Percentiles rank a stretch among this genome's conserved stretches.
Conservation (phyloP, 2,888 invertebrate species). For the Hedya salicella region DNA sequence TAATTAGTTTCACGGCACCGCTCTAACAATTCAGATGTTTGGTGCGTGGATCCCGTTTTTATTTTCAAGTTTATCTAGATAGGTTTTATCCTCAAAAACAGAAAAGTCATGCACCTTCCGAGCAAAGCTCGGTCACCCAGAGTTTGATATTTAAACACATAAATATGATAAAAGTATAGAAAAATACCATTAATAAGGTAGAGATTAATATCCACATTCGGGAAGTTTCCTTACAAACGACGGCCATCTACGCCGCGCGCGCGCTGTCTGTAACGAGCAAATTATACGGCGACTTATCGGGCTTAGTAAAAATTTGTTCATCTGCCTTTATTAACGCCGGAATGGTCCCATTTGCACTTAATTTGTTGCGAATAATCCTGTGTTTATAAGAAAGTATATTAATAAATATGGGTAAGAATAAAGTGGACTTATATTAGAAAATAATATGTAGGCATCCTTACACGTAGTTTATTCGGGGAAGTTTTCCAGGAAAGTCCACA, state of each 20-base stretch:
- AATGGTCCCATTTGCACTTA: constrained; percentile 42
- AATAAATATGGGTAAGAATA: constrained; percentile 7
- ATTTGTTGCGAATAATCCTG: constrained; percentile 37
- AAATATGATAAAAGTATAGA: too few relatives aligned
- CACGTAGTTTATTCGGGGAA: background rate
- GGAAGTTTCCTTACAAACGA: constrained; percentile 51
- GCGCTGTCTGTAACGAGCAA: constrained; percentile 71
- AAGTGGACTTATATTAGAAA: background rate
- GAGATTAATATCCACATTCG: constrained; percentile 55
- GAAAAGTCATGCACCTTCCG: too few relatives aligned
- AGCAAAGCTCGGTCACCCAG: too few relatives aligned
- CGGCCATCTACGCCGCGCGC: constrained; percentile 20
- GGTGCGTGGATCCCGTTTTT: too few relatives aligned
- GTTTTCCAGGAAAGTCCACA: too few relatives aligned
- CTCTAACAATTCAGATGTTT: too few relatives aligned
- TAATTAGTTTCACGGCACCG: too few relatives aligned
- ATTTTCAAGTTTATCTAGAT: too few relatives aligned
- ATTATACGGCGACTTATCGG: constrained; percentile 80
- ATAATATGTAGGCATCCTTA: background rate
- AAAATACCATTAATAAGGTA: constrained; percentile 29
- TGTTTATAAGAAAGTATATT: constrained; percentile 10
- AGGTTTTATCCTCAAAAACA: too few relatives aligned
- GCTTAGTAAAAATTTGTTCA: constrained; percentile 81
- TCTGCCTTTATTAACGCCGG: constrained; percentile 59
- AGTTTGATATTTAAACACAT: too few relatives aligned